These are phyloP conservation scores for Plagodis dolabraria DNA, from an alignment of 2,888 invertebrate genomes.

Conservation along the genomic window DNA sequence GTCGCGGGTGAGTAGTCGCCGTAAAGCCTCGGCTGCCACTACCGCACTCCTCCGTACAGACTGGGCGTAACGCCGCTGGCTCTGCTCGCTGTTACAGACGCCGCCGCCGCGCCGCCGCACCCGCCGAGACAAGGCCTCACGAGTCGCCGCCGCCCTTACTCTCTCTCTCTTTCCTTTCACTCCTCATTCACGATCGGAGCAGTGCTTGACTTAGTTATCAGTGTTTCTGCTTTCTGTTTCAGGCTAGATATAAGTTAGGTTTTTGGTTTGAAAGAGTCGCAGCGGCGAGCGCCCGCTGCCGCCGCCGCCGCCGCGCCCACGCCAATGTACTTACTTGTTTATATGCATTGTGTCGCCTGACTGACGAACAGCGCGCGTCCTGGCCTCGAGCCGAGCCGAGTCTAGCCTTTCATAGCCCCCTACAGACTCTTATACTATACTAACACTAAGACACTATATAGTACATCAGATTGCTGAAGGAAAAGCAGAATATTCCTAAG, in stretches of 20 bases:
- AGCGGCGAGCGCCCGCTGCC: conserved; percentile 46
- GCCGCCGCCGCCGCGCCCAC: conserved; percentile 48
- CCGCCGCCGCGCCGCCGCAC: conserved; percentile 31
- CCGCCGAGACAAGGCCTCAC: conserved; percentile 9
- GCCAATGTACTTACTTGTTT: conserved; percentile 66
- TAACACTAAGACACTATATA: no score
- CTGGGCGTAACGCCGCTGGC: conserved; percentile 42
- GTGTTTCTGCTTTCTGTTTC: conserved; percentile 82
- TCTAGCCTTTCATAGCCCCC: no score
- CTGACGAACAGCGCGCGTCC: conserved; percentile 30
- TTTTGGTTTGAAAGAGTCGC: conserved; percentile 52
- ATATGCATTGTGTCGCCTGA: conserved; percentile 47
- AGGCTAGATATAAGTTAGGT: conserved; percentile 83
- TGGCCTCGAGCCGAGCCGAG: neutral
- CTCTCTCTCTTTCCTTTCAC: conserved; percentile 7
- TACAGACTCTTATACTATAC: no score
- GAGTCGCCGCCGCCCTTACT: neutral
- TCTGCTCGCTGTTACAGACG: conserved; percentile 51
- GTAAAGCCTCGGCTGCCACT: conserved; percentile 6
- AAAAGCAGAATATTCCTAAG: no score
- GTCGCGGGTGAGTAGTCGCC: conserved; percentile 20
- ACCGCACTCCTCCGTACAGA: neutral
- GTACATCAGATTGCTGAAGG: no score
- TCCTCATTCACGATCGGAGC: no score
- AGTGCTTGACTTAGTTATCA: conserved; percentile 65